phyloP scores from a whole-genome alignment of 2,113 vertebrate species.

The Donacobius atricapilla region DNA sequence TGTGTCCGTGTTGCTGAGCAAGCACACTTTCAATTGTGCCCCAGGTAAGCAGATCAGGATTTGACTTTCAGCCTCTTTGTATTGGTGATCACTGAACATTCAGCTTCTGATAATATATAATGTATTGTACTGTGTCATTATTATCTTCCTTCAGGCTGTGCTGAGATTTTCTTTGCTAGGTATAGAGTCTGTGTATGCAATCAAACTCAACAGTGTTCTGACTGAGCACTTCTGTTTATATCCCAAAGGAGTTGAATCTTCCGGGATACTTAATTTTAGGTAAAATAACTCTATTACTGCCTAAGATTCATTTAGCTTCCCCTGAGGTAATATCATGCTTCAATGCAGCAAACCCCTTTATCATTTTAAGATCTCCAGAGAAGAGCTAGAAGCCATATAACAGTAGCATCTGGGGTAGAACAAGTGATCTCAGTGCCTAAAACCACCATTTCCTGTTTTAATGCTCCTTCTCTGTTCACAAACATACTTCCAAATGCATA shows the following conservation, averaged over 20 bases:
- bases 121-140: not conserved
- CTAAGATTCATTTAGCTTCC: not conserved
- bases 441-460: not conserved
- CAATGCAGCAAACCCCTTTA: not conserved
- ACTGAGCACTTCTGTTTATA: not conserved
- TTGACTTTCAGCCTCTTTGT: not conserved
- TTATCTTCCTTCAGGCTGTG: not conserved
- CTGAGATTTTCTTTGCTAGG: not conserved
- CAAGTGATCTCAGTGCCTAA: not conserved
- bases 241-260: not conserved
- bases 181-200: not conserved
- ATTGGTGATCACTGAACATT: not conserved
- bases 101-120: not conserved
- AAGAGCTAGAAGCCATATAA: not conserved
- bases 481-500: not conserved
- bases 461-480: not conserved
- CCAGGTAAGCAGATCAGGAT: not conserved
- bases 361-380: not conserved
- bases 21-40: not conserved
- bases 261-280: not conserved
- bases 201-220: not conserved
- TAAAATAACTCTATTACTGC: not conserved
- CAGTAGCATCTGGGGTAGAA: not conserved
- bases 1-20: not conserved
- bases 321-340: not conserved